Base-by-base conservation (phyloP, 2,113 vertebrate genomes). In the Apodemus speciosus region DNA sequence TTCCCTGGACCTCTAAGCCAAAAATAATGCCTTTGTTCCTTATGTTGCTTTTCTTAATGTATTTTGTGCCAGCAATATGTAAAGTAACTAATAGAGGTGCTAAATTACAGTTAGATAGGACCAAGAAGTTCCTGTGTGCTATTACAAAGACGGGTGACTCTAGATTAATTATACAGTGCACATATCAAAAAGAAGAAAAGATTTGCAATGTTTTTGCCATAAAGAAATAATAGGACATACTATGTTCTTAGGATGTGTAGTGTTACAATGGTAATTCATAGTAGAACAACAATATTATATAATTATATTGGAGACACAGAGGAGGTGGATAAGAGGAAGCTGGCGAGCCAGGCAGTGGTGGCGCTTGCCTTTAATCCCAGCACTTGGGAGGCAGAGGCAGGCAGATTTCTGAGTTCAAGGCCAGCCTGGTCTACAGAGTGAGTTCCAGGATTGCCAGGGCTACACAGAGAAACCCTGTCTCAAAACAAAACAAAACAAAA, bases 201-300 rank as follows among this genome's bases (percentile, higher is more conserved):
- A 85, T n/a, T 85, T 66, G 32, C 43, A 68, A 68, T 85, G 62
- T 85, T 85, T 62, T 68, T 35, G 49, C 60, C 83, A 68, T 68
- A 35, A 85, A 85, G 83, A 51, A 85, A 68, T 85, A 10, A 64
- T 85, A 85, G 62, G 43, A 43, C 51, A n/a, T 85, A 68, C 62
- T n/a, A 46, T 85, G 62, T 51, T 51, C 83, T 68, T n/a, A 46
- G 20, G 11, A 21, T 69, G 69, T 53, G 20, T 66, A 64, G 53
- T 85, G 49, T 95, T 93, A 46, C 21, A 84, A 86, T 69, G 3
- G 23, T 71, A 68, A 89, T 72, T 83, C 49, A n/a, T 77, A 77
- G 23, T 90, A 62, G 16, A 79, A 68, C 16, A 89, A 56, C n/a
- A 72, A 58, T 79, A 88, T 40, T 92, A 60, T 49, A 66, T 89